Conservation (phyloP, 2,888 invertebrate species). For the Synergus umbraculus region DNA sequence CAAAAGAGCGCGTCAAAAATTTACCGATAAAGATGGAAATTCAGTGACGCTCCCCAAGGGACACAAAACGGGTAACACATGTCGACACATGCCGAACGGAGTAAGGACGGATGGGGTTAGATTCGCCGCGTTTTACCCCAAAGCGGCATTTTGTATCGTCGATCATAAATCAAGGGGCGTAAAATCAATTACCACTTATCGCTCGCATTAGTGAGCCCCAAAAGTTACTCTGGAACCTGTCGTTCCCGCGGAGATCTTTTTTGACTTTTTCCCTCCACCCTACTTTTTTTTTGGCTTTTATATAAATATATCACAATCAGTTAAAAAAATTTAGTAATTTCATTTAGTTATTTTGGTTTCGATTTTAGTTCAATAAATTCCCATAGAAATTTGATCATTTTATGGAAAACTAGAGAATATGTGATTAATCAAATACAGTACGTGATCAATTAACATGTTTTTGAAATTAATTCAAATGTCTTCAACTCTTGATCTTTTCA, state of each 20-base stretch:
- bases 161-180: slow-evolving; percentile 75
- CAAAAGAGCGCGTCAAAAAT: slow-evolving; percentile 53
- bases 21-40: slow-evolving; percentile 72
- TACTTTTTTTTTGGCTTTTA: slow-evolving; percentile 12
- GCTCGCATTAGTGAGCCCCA: slow-evolving; percentile 51
- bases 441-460: neutral
- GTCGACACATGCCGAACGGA: slow-evolving; percentile 52
- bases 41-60: slow-evolving; percentile 54
- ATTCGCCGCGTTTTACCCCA: slow-evolving; percentile 71
- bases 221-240: slow-evolving; percentile 49
- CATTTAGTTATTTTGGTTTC: no score
- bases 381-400: no score
- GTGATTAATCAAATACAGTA: neutral
- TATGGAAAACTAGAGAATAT: no score
- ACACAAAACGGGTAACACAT: slow-evolving; percentile 63
- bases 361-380: no score
- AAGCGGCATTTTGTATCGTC: slow-evolving; percentile 67
- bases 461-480: neutral
- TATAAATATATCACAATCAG: neutral
- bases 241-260: slow-evolving; percentile 41
- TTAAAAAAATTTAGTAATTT: neutral
- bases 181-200: slow-evolving; percentile 77
- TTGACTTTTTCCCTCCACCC: slow-evolving; percentile 8
- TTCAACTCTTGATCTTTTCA: neutral
- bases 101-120: slow-evolving; percentile 63